These are phyloP conservation scores for Poeciliopsis infans DNA, from an alignment of 2,797 vertebrate species.

Conservation along the genomic window DNA sequence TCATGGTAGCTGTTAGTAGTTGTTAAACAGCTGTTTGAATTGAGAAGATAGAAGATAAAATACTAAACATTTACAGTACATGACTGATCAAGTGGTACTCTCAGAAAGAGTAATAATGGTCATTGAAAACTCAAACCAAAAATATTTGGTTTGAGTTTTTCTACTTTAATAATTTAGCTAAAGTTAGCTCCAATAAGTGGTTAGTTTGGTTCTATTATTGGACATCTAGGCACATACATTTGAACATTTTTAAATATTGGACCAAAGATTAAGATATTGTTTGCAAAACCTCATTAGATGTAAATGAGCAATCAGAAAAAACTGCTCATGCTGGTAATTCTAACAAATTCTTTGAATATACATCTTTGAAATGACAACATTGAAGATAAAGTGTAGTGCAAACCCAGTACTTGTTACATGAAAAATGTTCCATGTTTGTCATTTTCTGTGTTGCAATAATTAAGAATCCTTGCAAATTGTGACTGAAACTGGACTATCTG, in stretches of 20 bases:
- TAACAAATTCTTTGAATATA: neutral
- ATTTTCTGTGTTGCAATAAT: neutral
- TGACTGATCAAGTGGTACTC: neutral
- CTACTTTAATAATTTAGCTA: neutral
- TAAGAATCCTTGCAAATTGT: neutral
- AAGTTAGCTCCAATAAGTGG: neutral
- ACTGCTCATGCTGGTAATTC: neutral
- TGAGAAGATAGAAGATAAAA: neutral
- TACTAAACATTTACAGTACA: neutral
- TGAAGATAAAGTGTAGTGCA: neutral
- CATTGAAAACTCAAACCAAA: too few relatives aligned
- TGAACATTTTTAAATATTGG: neutral
- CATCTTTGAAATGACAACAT: neutral
- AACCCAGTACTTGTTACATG: too few relatives aligned
- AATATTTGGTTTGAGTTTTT: neutral
- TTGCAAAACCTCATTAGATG: neutral
- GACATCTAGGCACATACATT: neutral
- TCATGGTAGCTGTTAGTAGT: too few relatives aligned
- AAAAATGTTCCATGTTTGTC: neutral
- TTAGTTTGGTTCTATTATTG: neutral
- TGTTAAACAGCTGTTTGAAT: neutral
- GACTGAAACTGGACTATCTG: too few relatives aligned
- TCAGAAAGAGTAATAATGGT: too few relatives aligned
- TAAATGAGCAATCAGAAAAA: neutral
- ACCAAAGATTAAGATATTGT: neutral